Base-by-base conservation (phyloP, 2,797 vertebrate genomes). In the Clarias fuscus region DNA sequence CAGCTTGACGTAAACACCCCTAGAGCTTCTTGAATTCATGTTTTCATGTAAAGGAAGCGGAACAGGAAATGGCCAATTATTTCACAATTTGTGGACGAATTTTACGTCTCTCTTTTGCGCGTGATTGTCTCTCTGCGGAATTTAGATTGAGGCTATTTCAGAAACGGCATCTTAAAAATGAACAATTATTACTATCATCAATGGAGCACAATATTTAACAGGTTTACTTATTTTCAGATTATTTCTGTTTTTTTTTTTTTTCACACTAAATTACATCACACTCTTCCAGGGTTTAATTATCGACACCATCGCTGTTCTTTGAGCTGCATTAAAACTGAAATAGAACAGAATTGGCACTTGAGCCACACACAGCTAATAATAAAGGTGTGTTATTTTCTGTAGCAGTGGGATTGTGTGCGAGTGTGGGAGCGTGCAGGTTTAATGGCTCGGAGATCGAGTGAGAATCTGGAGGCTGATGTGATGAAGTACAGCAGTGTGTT, bases 401-500 rank as follows among this genome's bases (percentile, higher is more conserved):
- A 40, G 68, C 68, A 2, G 75, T 8, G 0, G 22, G 71, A 73
- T 48, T 73, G 71, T 53, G 22, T 73, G 71, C 7, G 27, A n/a
- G 13, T 73, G 40, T 53, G 40, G 14, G 71, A 73, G 22, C 2
- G 13, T 73, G 71, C 40, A n/a, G 71, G 15, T 53, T 48, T 48
- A 48, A 73, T 73, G 24, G 40, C 22, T 53, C 24, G 13, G 43
- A 4, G 24, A 40, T 48, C 43, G 10, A 27, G 73, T 7, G 48
- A 76, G 62, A 77, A 79, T 24, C 40, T 68, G 62, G 81, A 83
- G 67, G 82, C 64, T 6, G 62, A 84, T 70, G 80, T 61, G n/a
- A 83, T 78, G 37, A 87, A 79, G 70, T 85, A 40, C 8, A 83
- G 22, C 67, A 40, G 73, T 84, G 68, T 86, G 84, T 84, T 79